Evolutionary conservation across 2,888 invertebrate genomes (phyloP).

Genomic region (Eupithecia centaureata): DNA sequence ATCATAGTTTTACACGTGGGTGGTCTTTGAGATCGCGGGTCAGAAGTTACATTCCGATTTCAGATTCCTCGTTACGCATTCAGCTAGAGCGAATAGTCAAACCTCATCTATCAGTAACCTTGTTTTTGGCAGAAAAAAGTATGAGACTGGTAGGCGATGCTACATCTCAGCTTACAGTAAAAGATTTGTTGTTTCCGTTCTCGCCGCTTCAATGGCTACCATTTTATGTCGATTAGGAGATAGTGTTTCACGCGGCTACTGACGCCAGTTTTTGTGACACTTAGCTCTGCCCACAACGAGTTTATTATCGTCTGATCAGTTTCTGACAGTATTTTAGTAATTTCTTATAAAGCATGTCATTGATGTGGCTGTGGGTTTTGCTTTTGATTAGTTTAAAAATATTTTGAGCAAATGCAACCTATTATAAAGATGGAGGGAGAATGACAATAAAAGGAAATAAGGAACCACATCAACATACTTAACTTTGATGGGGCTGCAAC

Average conservation of each 20-base stretch:
- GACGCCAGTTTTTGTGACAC: slow-evolving; percentile 81
- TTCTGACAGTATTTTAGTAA: slow-evolving; percentile 61
- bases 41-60: slow-evolving; percentile 71
- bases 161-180: slow-evolving; percentile 70
- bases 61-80: slow-evolving; percentile 62
- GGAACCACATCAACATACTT: slow-evolving; percentile 67
- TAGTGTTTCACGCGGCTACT: slow-evolving; percentile 83
- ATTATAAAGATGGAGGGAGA: slow-evolving; percentile 51
- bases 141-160: slow-evolving; percentile 67
- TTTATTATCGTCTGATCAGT: slow-evolving; percentile 74
- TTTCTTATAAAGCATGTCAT: slow-evolving; percentile 53
- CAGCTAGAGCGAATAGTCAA: slow-evolving; percentile 71
- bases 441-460: slow-evolving; percentile 73
- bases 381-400: slow-evolving; percentile 33
- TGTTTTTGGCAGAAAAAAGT: slow-evolving; percentile 68
- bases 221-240: slow-evolving; percentile 82
- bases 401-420: slow-evolving; percentile 31
- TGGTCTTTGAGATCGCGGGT: slow-evolving; percentile 75
- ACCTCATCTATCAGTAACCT: slow-evolving; percentile 48
- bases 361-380: slow-evolving; percentile 43
- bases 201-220: slow-evolving; percentile 81
- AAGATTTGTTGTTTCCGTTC: slow-evolving; percentile 82
- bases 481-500: slow-evolving; percentile 69
- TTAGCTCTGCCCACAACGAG: slow-evolving; percentile 76
- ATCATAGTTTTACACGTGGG: slow-evolving; percentile 64